Evolutionary conservation across 2,888 invertebrate species (phyloP).

Genomic region (Eilema depressum): DNA sequence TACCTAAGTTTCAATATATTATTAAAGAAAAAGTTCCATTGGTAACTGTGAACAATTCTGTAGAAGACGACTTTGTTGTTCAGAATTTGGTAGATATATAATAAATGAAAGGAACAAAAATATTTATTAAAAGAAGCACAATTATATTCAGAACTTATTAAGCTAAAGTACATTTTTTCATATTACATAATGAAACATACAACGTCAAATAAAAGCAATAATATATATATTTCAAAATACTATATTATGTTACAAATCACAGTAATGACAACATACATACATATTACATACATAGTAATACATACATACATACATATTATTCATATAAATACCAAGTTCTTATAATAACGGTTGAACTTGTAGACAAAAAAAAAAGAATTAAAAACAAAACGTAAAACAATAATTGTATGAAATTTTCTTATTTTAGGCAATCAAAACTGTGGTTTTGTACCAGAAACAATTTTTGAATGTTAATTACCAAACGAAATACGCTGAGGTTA

Average conservation of each 20-base stretch:
- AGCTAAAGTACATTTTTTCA: neutral
- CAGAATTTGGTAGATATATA: neutral
- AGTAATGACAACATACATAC: no score
- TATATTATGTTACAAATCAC: no score
- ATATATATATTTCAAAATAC: no score
- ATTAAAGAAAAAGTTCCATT: neutral
- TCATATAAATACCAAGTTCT: neutral
- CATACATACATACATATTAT: no score
- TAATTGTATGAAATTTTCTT: slow-evolving; percentile 4
- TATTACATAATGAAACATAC: neutral
- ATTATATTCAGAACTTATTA: no score
- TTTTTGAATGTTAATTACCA: slow-evolving; percentile 78
- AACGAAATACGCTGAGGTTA: slow-evolving; percentile 55
- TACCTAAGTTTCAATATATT: neutral
- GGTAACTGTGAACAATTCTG: neutral
- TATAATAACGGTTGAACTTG: no score
- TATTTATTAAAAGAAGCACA: neutral
- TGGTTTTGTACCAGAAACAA: slow-evolving; percentile 66
- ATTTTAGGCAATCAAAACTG: slow-evolving; percentile 63
- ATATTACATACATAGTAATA: no score
- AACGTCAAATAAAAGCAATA: no score
- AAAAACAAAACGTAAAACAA: neutral
- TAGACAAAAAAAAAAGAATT: no score
- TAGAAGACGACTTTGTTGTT: neutral
- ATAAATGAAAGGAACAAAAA: neutral